phyloP scores from a whole-genome alignment of 2,888 invertebrate genomes.

The Graphium colonna region DNA sequence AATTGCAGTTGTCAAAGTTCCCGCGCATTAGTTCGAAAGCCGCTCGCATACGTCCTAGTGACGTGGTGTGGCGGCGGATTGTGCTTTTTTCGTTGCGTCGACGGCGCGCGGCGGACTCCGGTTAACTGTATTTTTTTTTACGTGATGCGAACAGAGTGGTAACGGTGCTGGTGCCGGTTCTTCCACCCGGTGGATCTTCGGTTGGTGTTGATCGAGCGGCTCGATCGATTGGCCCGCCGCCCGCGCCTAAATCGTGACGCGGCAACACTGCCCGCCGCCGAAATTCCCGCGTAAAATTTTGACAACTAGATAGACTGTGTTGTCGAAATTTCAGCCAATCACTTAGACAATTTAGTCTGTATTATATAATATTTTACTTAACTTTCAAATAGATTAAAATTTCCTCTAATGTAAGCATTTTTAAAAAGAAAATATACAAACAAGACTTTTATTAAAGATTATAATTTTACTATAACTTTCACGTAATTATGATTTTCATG shows the following conservation, averaged over 20 bases:
- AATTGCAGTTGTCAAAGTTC: slow-evolving; percentile 52
- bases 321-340: too few relatives aligned
- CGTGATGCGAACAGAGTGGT: slow-evolving; percentile 59
- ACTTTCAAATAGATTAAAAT: too few relatives aligned
- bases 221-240: slow-evolving; percentile 42
- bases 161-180: slow-evolving; percentile 69
- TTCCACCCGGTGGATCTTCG: slow-evolving; percentile 48
- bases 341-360: too few relatives aligned
- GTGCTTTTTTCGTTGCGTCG: slow-evolving; percentile 70
- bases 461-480: too few relatives aligned
- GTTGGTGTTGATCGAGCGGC: slow-evolving; percentile 43
- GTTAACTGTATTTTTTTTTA: slow-evolving; percentile 75
- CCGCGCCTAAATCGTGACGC: slow-evolving; percentile 26
- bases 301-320: too few relatives aligned
- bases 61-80: slow-evolving; percentile 55
- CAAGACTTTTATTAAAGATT: too few relatives aligned
- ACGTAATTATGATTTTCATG: too few relatives aligned
- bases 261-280: too few relatives aligned
- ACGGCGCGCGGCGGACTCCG: slow-evolving; percentile 48
- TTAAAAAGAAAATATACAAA: too few relatives aligned
- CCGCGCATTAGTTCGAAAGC: slow-evolving; percentile 35
- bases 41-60: slow-evolving; percentile 62
- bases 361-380: too few relatives aligned
- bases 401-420: too few relatives aligned
- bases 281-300: too few relatives aligned